Base-by-base conservation (phyloP, 64 coral and sea anemone genomes). In the Montipora capricornis region DNA sequence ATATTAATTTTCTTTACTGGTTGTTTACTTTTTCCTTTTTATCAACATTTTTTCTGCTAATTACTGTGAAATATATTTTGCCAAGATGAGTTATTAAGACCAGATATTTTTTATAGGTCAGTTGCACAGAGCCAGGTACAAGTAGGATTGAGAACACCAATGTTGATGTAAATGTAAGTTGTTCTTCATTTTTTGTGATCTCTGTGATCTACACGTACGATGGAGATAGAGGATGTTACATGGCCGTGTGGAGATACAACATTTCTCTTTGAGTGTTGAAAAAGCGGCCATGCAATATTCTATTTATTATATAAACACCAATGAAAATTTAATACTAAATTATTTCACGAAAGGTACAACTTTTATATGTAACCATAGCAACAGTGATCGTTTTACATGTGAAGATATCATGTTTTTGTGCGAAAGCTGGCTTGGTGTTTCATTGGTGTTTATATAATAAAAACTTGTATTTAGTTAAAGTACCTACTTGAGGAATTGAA, bases 101-200 rank as follows among this genome's bases (percentile, higher is more conserved):
- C 67, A 69, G 67, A 69, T 69, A 69, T 69, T 69, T 69, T 69
- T 69, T 69, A 17, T 69, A 69, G 67, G 67, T 69, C 14, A 69
- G 67, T 69, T 69, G 67, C 67, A 69, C 67, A 69, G 67, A 69
- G n/a, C 67, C 67, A 69, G 67, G 52, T 55, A 55, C 52, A 55
- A 55, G 0, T 55, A 55, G 0, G 9, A 55, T 5, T 55, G 52
- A 55, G 52, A 20, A 69, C 67, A 16, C 67, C 67, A 5, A 5
- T 69, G 14, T 20, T 69, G 67, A 69, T 69, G 14, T 69, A 11
- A 69, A 69, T 69, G 67, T 69, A 69, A 69, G 67, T 69, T 69
- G 67, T 16, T 70, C 14, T 16, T 70, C 17, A 70, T 70, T 15
- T 69, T 69, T 20, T 20, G n/a, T 69, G 67, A 69, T 69, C 67